These are phyloP conservation scores for Xestoiulus laeticollis DNA, from an alignment of 2,888 invertebrate genomes.

Conservation along the genomic window DNA sequence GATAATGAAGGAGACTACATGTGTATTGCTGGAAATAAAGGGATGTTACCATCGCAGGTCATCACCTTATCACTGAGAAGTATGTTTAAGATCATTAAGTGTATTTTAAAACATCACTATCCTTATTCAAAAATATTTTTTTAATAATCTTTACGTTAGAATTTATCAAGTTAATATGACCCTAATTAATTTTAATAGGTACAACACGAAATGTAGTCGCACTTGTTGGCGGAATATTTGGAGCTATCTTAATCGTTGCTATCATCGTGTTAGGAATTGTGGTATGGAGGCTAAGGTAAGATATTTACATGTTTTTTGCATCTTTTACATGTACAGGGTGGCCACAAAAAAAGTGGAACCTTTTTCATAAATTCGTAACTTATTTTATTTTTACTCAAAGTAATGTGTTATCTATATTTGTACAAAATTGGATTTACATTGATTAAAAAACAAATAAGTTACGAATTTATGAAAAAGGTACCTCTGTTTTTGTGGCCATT, in stretches of 20 bases:
- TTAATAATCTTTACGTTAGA: too few species aligned
- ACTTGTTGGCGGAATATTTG: conserved; percentile 45
- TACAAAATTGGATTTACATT: too few species aligned
- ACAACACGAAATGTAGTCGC: conserved; percentile 7
- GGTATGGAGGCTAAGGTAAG: conserved; percentile 44
- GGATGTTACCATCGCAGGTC: neutral
- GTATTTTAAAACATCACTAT: neutral
- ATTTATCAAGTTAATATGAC: too few species aligned
- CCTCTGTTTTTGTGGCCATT: too few species aligned
- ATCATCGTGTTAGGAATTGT: conserved; percentile 48
- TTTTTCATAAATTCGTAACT: too few species aligned
- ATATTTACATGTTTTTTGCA: neutral
- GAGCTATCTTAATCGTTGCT: conserved; percentile 21
- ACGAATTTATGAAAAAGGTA: too few species aligned
- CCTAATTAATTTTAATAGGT: conserved; percentile 27
- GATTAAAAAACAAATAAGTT: too few species aligned
- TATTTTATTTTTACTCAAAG: too few species aligned
- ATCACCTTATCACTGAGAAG: conserved; percentile 35
- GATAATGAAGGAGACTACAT: conserved; percentile 45
- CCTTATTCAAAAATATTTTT: too few species aligned
- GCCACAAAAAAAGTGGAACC: too few species aligned
- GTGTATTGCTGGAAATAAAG: conserved; percentile 50
- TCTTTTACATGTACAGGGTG: too few species aligned
- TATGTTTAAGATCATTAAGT: neutral
- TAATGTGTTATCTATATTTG: too few species aligned